Evolutionary conservation across 2,797 vertebrate genomes (phyloP).

Genomic region (Sebastes melanostomus): DNA sequence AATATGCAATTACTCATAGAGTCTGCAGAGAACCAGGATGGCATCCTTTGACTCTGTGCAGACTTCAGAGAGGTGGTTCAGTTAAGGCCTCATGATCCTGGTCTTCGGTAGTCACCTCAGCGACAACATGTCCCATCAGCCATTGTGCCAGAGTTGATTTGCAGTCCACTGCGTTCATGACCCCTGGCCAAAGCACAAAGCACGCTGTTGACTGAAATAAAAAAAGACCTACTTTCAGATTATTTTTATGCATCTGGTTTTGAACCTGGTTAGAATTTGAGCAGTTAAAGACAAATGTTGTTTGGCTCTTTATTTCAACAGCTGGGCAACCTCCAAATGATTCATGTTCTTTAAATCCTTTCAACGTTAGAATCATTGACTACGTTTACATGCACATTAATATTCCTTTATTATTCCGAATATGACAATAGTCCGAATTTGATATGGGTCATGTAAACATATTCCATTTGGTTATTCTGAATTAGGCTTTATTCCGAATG

Average conservation of each 20-base stretch:
- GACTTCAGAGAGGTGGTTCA: conserved; percentile 6
- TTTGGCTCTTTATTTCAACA: background rate
- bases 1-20: background rate
- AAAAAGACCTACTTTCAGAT: background rate
- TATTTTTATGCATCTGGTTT: background rate
- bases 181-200: conserved; percentile 37
- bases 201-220: background rate
- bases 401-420: no score
- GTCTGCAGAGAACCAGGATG: background rate
- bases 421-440: no score
- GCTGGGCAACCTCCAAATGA: background rate
- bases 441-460: no score
- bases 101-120: conserved; percentile 44
- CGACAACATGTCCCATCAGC: conserved; percentile 51
- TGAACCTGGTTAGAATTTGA: background rate
- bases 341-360: background rate
- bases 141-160: conserved; percentile 52
- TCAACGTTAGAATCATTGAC: background rate
- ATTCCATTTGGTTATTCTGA: no score
- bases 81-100: conserved; percentile 44
- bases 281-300: background rate
- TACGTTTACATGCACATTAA: no score
- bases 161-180: conserved; percentile 22
- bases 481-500: no score
- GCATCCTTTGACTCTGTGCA: background rate